A percentile compares a stretch with the other conserved stretches of the same genome.
Conservation (phyloP, 2,888 invertebrate genomes). For the Noctua fimbriata region DNA sequence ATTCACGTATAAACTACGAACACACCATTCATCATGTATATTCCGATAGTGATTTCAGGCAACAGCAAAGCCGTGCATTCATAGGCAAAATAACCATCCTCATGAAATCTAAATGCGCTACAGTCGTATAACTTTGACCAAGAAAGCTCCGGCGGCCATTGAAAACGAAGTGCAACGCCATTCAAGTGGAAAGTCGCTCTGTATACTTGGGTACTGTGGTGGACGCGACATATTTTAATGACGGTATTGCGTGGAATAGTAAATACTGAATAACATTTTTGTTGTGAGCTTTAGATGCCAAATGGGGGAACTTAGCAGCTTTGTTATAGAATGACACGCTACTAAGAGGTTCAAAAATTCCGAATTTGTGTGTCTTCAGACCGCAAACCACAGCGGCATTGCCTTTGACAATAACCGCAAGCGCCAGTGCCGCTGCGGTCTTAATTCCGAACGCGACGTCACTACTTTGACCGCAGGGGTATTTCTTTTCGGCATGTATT, state of each 20-base stretch:
- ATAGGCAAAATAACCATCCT: constrained; percentile 63
- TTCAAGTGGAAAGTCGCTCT: constrained; percentile 58
- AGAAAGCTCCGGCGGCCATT: constrained; percentile 60
- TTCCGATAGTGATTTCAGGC: not conserved
- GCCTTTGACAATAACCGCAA: no score
- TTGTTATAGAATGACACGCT: not conserved
- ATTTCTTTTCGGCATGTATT: no score
- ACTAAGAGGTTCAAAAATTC: no score
- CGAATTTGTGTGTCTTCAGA: no score
- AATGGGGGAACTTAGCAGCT: not conserved
- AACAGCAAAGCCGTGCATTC: constrained; percentile 58
- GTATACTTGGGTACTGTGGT: constrained; percentile 15
- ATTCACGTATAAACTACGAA: not conserved
- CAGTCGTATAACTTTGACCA: constrained; percentile 62
- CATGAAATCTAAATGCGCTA: constrained; percentile 65
- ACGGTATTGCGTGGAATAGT: constrained; percentile 39
- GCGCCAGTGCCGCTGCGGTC: no score
- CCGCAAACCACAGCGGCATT: no score
- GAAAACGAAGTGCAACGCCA: constrained; percentile 58
- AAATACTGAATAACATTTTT: constrained; percentile 18
- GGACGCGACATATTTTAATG: constrained; percentile 49
- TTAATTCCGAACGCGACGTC: no score
- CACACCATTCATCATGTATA: not conserved
- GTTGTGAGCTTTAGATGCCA: not conserved
- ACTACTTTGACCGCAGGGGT: no score